Percentiles rank a stretch among this genome's conserved stretches.
Evolutionary conservation across 2,113 vertebrate species (phyloP).

Genomic region (Acrocephalus arundinaceus): DNA sequence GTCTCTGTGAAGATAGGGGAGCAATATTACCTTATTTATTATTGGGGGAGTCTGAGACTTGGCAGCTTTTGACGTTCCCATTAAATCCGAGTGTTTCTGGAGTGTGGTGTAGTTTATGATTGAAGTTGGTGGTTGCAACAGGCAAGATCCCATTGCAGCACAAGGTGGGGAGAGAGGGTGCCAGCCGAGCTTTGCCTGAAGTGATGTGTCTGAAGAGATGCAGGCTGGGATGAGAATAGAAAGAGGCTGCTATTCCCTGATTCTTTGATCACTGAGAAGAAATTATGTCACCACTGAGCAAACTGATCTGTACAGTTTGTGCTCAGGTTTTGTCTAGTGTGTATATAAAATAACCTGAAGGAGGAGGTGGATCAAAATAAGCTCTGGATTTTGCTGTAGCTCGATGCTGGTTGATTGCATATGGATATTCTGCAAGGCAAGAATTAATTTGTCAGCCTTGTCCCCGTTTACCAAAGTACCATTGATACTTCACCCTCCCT

Average conservation of each 20-base stretch:
- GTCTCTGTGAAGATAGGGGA: background rate
- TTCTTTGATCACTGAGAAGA: background rate
- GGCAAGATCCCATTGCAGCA: background rate
- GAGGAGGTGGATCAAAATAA: background rate
- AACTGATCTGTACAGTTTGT: background rate
- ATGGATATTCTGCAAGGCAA: background rate
- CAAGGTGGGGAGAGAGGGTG: background rate
- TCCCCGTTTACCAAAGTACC: rapidly evolving
- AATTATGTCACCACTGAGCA: background rate
- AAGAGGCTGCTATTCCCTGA: background rate
- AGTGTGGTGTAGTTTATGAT: background rate
- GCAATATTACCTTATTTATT: background rate
- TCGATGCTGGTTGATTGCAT: background rate
- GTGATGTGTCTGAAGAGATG: background rate
- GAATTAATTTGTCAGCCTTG: background rate
- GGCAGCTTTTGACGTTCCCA: background rate
- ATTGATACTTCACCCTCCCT: background rate
- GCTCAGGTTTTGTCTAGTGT: background rate
- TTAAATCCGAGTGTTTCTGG: background rate
- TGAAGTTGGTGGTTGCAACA: background rate
- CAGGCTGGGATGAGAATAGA: background rate
- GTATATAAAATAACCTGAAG: background rate
- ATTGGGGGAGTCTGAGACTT: background rate
- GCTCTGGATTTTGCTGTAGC: background rate
- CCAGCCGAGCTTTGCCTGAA: background rate